Base-by-base conservation (phyloP, 2,888 invertebrate genomes). In the Tromatobia lineatoria region DNA sequence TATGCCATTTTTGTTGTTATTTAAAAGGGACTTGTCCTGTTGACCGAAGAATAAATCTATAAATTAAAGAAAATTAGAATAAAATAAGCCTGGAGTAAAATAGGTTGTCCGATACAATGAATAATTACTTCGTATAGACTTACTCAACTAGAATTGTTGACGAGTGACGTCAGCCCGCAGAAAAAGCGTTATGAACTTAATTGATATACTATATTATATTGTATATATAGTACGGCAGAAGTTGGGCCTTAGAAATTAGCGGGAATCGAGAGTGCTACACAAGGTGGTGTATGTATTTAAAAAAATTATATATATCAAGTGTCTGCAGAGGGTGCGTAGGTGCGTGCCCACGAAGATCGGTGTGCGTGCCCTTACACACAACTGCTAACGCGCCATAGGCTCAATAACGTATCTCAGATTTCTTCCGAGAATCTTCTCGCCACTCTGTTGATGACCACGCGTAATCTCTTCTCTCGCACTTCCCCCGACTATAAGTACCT, bases 381-480 rank as follows among this genome's bases (percentile, higher is more conserved):
- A 83, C 83, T 82, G 71, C 81, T 52, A 70, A 73, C 80, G 50
- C 54, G 20, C 75, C 67, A 45, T 38, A 61, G 69, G 82, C 85
- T 85, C 84, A 83, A 86, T 83, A 85, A 84, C 83, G 80, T 59
- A 82, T 86, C 85, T 88, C 87, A 52, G 47, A 69, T 88, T 86
- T 85, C 88, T 88, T 88, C 88, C 73, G 45, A 76, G 87, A 88
- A 88, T 82, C 81, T 73, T 74, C 74, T 59, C 66, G 67, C 74
- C 71, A 29, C 76, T 70, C 74, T 78, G 25, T 75, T 47, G 74
- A 80, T 83, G 64, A 83, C 59, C 50, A 57, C 20, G 50, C 75
- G 34, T 34, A 64, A 80, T 52, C 47, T 81, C 76, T 67, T 81
- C 47, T 47, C 70, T 74, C 61, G 76, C 75, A 81, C 69, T 61